Evolutionary conservation across 1,140 invertebrate genomes (phyloP).

Genomic region (Drosophila lowei): DNA sequence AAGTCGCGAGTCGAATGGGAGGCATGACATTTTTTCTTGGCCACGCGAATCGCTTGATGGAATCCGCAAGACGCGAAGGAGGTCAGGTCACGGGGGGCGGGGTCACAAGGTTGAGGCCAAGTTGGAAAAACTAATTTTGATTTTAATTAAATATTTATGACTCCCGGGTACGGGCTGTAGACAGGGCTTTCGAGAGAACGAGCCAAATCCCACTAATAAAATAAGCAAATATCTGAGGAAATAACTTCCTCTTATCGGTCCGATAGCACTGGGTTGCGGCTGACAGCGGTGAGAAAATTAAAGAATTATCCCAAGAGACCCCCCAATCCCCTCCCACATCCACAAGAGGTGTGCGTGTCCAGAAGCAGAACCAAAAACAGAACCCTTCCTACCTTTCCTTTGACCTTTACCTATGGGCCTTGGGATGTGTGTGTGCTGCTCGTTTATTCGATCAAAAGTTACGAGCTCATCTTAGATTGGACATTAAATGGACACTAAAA

Average conservation of each 20-base stretch:
- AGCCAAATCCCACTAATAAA: constrained; percentile 60
- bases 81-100: background rate
- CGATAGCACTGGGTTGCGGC: constrained; percentile 7
- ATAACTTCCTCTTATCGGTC: constrained; percentile 82
- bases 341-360: constrained; percentile 56
- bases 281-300: constrained; percentile 76
- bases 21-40: constrained; percentile 15
- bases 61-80: constrained; percentile 1
- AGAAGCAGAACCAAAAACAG: constrained; percentile 24
- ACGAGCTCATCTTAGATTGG: constrained; percentile 83
- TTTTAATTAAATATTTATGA: constrained; percentile 80
- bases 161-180: background rate
- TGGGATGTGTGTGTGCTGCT: constrained; percentile 15
- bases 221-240: constrained; percentile 75
- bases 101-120: constrained; percentile 7
- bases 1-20: too few relatives aligned
- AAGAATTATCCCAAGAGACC: constrained; percentile 73
- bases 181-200: constrained; percentile 1
- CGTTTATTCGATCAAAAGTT: constrained; percentile 83
- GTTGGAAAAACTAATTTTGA: constrained; percentile 72
- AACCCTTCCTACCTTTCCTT: constrained; percentile 30
- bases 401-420: constrained; percentile 33
- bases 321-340: background rate
- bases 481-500: constrained; percentile 83
- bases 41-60: constrained; percentile 17